Evolutionary conservation across 2,797 vertebrate genomes (phyloP).

Genomic region (Heliangelus exortis): DNA sequence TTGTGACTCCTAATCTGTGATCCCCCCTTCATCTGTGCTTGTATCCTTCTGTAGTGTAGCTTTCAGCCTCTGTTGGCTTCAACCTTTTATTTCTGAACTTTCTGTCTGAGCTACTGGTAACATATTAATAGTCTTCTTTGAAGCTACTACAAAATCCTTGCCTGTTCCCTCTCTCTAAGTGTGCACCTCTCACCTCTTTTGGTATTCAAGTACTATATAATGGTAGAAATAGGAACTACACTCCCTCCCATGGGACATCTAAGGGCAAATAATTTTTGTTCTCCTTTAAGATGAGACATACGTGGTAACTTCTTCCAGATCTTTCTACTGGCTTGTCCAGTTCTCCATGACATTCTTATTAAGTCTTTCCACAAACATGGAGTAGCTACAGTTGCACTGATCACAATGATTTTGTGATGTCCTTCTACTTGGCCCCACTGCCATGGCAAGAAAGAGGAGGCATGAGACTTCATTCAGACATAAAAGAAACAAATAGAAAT

Average conservation of each 20-base stretch:
- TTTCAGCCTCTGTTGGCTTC: not conserved
- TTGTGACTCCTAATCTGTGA: accelerated
- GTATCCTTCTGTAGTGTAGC: not conserved
- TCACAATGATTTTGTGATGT: not conserved
- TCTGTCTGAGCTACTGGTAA: not conserved
- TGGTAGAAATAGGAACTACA: not conserved
- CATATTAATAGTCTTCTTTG: not conserved
- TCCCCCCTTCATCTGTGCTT: not conserved
- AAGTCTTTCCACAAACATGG: not conserved
- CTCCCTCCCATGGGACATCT: not conserved
- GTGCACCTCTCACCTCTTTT: not conserved
- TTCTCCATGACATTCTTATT: not conserved
- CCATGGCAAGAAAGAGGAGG: not conserved
- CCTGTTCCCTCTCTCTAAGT: not conserved
- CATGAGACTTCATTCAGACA: not conserved
- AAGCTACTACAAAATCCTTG: not conserved
- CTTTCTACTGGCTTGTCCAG: not conserved
- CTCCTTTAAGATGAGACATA: not conserved
- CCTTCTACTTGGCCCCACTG: not conserved
- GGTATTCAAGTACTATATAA: not conserved
- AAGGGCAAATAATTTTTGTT: not conserved
- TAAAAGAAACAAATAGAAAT: not conserved
- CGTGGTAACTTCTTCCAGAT: not conserved
- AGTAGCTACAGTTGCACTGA: not conserved
- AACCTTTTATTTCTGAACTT: not conserved